Conservation (phyloP, 2,888 invertebrate genomes). For the Drosophila recens region DNA sequence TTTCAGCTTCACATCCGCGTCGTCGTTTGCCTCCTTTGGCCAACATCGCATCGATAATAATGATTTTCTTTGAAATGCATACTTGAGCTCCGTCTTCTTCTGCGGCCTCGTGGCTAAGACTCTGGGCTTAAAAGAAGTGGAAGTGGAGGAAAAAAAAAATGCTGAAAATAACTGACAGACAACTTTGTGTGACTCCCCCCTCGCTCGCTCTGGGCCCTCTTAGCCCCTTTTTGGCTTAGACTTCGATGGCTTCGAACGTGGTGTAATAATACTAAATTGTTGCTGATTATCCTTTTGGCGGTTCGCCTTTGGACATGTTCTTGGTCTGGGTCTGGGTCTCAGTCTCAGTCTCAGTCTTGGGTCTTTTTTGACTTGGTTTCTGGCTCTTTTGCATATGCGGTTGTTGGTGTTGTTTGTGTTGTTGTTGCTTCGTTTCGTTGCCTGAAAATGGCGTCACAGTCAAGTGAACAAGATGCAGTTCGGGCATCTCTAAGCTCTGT, state of each 20-base stretch:
- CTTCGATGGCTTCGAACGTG: conserved; percentile 80
- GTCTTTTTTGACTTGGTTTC: conserved; percentile 25
- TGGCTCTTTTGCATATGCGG: conserved; percentile 71
- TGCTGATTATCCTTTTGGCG: conserved; percentile 85
- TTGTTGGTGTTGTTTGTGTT: conserved; percentile 25
- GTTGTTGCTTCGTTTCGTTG: conserved; percentile 29
- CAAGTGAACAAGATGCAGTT: conserved; percentile 59
- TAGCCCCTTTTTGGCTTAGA: conserved; percentile 24
- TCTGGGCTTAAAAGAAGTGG: conserved; percentile 37
- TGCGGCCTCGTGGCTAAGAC: conserved; percentile 26
- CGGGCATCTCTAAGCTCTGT: not conserved
- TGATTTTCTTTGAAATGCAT: conserved; percentile 82
- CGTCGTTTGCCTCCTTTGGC: conserved; percentile 37
- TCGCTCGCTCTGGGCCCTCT: too few species aligned
- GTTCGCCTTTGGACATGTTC: conserved; percentile 80
- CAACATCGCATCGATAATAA: conserved; percentile 74
- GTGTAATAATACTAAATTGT: conserved; percentile 85
- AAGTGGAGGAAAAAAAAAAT: conserved; percentile 9
- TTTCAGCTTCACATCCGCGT: conserved; percentile 30
- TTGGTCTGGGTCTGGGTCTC: conserved; percentile 47
- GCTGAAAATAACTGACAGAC: conserved; percentile 66
- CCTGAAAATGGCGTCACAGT: conserved; percentile 83
- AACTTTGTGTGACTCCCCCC: conserved; percentile 66
- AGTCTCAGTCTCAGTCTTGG: conserved; percentile 37
- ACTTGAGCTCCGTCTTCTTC: conserved; percentile 53